A percentile compares a stretch with the other conserved stretches of the same genome.
Conservation (phyloP, 2,888 invertebrate species). For the Cinara cedri region DNA sequence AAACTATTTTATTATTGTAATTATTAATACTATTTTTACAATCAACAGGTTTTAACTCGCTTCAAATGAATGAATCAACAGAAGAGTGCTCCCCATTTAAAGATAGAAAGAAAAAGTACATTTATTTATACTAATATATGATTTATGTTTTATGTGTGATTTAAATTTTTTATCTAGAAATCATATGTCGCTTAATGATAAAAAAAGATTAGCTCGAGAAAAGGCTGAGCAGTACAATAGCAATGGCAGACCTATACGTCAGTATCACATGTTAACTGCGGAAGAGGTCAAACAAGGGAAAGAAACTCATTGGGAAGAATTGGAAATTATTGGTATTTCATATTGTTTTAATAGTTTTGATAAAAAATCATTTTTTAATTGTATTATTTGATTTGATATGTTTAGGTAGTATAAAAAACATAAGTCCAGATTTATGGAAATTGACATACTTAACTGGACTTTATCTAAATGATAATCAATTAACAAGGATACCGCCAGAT, state of each 20-base stretch:
- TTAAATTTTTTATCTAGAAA: constrained; percentile 24
- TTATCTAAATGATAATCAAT: constrained; percentile 94
- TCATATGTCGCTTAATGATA: constrained; percentile 53
- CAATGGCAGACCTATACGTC: constrained; percentile 65
- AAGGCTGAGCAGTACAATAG: constrained; percentile 47
- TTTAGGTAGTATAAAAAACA: constrained; percentile 90
- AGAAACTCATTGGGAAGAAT: constrained; percentile 89
- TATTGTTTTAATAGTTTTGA: background rate
- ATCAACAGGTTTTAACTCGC: constrained; percentile 27
- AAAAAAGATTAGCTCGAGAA: constrained; percentile 49
- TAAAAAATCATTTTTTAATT: background rate
- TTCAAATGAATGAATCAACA: constrained; percentile 51
- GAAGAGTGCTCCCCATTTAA: constrained; percentile 56
- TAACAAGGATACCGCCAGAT: constrained; percentile 89
- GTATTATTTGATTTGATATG: constrained; percentile 55
- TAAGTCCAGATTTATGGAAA: constrained; percentile 91
- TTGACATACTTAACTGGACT: constrained; percentile 90
- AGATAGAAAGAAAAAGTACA: constrained; percentile 53
- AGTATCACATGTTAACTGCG: constrained; percentile 89
- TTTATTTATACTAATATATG: background rate
- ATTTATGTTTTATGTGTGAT: background rate
- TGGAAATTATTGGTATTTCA: constrained; percentile 78
- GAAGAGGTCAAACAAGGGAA: constrained; percentile 92
- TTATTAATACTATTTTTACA: constrained; percentile 1
- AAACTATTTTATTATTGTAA: background rate